A percentile compares a stretch with the other conserved stretches of the same genome.
Conservation (phyloP, 1,140 invertebrate genomes). For the Phortica variegata region DNA sequence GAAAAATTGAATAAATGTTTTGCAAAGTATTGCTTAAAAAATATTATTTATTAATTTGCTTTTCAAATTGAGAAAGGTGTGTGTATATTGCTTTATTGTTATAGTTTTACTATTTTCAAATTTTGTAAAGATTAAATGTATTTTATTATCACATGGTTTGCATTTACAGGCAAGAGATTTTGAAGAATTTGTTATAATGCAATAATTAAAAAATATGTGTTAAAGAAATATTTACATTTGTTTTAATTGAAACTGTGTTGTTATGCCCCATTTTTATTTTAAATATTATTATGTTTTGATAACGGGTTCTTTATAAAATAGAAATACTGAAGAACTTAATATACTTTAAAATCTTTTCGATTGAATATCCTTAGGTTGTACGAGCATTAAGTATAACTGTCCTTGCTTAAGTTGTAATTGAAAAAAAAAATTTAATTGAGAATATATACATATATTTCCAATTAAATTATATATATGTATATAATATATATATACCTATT, state of each 20-base stretch:
- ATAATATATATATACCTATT: too few relatives aligned
- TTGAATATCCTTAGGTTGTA: slow-evolving; percentile 29
- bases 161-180: slow-evolving; percentile 52
- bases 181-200: slow-evolving; percentile 40
- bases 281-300: slow-evolving; percentile 16
- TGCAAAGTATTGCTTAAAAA: too few relatives aligned
- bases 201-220: slow-evolving; percentile 18
- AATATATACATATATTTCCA: too few relatives aligned
- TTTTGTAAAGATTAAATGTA: slow-evolving; percentile 49
- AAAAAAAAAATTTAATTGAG: too few relatives aligned
- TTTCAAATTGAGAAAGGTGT: too few relatives aligned
- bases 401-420: slow-evolving; percentile 44
- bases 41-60: too few relatives aligned
- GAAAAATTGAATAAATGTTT: too few relatives aligned
- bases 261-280: slow-evolving; percentile 9
- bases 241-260: slow-evolving; percentile 6
- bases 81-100: slow-evolving; percentile 48
- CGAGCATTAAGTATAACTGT: slow-evolving; percentile 48
- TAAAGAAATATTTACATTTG: slow-evolving; percentile 2
- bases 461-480: too few relatives aligned
- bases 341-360: slow-evolving; percentile 41
- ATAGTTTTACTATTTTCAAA: slow-evolving; percentile 51
- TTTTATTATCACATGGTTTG: slow-evolving; percentile 54
- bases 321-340: slow-evolving; percentile 48
- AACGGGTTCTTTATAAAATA: slow-evolving; percentile 22